Percentiles rank a stretch among this genome's conserved stretches.
These are phyloP conservation scores for Dysmachus trigonus DNA, from an alignment of 2,888 invertebrate genomes.

Conservation along the genomic window DNA sequence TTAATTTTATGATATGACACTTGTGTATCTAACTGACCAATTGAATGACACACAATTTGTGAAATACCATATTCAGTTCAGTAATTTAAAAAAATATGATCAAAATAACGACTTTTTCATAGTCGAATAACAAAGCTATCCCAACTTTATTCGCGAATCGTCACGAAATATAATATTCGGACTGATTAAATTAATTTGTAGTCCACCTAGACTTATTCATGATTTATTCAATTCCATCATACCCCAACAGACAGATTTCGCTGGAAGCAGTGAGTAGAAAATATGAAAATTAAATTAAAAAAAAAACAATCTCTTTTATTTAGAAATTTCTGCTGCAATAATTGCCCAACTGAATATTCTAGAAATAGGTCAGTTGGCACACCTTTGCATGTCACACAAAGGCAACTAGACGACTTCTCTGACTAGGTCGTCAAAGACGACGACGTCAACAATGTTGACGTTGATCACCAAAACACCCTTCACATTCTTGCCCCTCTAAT, in stretches of 20 bases:
- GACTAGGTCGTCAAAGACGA: neutral
- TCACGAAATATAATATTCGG: neutral
- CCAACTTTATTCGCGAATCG: neutral
- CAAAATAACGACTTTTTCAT: too few relatives aligned
- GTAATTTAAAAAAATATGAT: too few relatives aligned
- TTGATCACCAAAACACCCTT: neutral
- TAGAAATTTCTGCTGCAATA: neutral
- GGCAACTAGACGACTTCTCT: neutral
- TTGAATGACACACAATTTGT: neutral
- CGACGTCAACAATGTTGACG: neutral
- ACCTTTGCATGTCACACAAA: conserved; percentile 12
- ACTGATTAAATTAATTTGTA: neutral
- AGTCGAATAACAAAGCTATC: neutral
- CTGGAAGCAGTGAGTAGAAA: neutral
- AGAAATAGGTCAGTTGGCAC: conserved; percentile 25
- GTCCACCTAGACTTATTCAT: neutral
- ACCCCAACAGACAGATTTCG: neutral
- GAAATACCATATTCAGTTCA: too few relatives aligned
- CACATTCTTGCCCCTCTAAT: neutral
- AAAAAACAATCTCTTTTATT: neutral
- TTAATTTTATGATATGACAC: too few relatives aligned
- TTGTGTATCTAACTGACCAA: too few relatives aligned
- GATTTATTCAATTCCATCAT: neutral
- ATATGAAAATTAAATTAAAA: neutral
- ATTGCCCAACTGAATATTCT: neutral